Evolutionary conservation across 2,888 invertebrate genomes (phyloP).

Genomic region (Lamellibrachia columna): DNA sequence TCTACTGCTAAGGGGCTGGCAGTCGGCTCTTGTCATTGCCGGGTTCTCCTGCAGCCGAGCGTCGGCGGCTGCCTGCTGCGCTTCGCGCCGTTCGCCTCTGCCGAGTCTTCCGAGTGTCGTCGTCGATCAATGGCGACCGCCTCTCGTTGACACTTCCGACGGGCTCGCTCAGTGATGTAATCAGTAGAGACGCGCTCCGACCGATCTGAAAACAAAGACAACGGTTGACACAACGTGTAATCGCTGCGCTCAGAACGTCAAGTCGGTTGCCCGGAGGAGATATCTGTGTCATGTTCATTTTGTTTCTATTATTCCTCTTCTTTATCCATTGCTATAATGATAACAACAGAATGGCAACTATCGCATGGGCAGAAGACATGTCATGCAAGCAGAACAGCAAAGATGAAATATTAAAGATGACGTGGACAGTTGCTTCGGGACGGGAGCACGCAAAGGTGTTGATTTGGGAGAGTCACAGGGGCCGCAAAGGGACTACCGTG

Average conservation of each 20-base stretch:
- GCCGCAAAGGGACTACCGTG: neutral
- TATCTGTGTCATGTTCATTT: neutral
- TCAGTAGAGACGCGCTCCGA: neutral
- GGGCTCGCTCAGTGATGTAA: neutral
- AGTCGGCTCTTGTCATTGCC: conserved; percentile 16
- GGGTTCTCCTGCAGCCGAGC: neutral
- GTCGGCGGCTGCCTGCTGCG: neutral
- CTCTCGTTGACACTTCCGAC: neutral
- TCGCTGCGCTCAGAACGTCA: neutral
- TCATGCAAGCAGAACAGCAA: neutral
- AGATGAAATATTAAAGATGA: neutral
- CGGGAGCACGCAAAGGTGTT: neutral
- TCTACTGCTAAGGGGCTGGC: neutral
- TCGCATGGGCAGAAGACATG: neutral
- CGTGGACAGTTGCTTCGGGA: neutral
- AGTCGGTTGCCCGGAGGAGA: neutral
- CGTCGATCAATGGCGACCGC: neutral
- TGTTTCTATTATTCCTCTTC: neutral
- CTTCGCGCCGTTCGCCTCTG: neutral
- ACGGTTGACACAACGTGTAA: neutral
- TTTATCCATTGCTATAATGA: neutral
- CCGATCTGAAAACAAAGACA: neutral
- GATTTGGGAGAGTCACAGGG: neutral
- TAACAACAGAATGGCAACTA: neutral
- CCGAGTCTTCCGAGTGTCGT: neutral